Conservation (phyloP, 2,113 vertebrate genomes). For the Aviceda subcristata region DNA sequence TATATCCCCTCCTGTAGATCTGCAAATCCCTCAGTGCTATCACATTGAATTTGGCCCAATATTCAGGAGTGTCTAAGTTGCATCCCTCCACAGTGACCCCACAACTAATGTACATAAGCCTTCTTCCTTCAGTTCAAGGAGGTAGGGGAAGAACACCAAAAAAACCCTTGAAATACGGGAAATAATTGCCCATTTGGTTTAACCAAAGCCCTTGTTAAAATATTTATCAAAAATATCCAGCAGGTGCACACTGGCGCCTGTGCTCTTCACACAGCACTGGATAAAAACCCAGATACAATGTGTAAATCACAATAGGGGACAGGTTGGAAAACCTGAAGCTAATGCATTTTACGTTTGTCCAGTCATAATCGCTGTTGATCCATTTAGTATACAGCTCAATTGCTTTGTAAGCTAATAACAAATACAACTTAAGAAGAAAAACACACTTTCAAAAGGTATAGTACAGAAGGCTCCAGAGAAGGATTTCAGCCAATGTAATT, state of each 20-base stretch:
- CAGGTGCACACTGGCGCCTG: neutral
- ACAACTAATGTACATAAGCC: fast-evolving
- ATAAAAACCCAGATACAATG: neutral
- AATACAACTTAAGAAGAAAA: neutral
- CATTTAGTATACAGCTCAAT: slow-evolving; percentile 5
- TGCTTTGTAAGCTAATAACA: slow-evolving; percentile 11
- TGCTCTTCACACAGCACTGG: neutral
- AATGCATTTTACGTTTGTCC: neutral
- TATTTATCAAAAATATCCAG: slow-evolving; percentile 20
- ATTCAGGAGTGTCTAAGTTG: neutral
- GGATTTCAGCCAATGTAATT: neutral
- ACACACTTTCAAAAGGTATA: neutral
- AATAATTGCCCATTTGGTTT: neutral
- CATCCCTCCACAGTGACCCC: neutral
- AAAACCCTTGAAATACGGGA: neutral
- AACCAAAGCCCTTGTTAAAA: slow-evolving; percentile 26
- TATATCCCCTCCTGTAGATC: neutral
- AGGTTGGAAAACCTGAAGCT: neutral
- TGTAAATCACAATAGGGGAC: neutral
- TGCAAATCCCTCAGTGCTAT: neutral
- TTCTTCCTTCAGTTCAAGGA: neutral
- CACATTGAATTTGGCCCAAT: neutral
- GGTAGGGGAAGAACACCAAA: too few relatives aligned
- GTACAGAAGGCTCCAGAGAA: neutral
- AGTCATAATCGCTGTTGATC: neutral